Base-by-base conservation (phyloP, 92 coral and sea anemone genomes). In the Heteractis magnifica region DNA sequence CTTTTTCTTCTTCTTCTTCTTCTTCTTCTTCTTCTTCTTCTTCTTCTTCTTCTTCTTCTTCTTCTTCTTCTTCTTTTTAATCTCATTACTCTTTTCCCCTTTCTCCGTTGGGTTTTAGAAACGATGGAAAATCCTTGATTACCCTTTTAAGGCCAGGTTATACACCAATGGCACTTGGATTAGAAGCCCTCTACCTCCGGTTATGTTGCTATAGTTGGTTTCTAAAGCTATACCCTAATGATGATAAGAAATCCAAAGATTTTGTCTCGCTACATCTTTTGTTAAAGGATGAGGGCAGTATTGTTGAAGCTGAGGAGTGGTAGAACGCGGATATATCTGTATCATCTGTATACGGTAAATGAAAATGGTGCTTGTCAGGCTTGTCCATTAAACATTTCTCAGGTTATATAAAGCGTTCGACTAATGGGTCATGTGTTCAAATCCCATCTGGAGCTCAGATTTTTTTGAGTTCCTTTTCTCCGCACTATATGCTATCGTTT, bases 221-320 rank as follows among this genome's bases (percentile, higher is more conserved):
- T 68, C 49, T 68, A 11, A 68, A 68, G 23, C 10, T 68, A 4
- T 68, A 68, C 73, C 73, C 73, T 21, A 68, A 68, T 68, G 73
- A 49, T 20, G 49, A 68, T 23, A 10, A 6, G 21, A 10, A 23
- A 23, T 68, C 73, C 15, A 68, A 20, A 6, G 73, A 10, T 2
- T 68, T 6, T 11, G 44, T 68, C 48, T 68, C 73, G 10, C 3
- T 68, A 6, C 6, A 12, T 23, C 72, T 68, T 21, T 20, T 19
- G 19, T 68, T 23, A 13, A 68, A 23, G 19, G 49, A 68, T 8
- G 72, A 68, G 48, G 72, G 21, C 10, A 20, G 3, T 2, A 20
- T 68, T 23, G 72, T 68, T 5, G 12, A 21, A 68, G 7, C 72
- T 68, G 41, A 44, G 44, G 9, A 68, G 10, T 4, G 21, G 68